phyloP scores from a whole-genome alignment of 2,797 vertebrate genomes.

The Orientallactaga sibirica region DNA sequence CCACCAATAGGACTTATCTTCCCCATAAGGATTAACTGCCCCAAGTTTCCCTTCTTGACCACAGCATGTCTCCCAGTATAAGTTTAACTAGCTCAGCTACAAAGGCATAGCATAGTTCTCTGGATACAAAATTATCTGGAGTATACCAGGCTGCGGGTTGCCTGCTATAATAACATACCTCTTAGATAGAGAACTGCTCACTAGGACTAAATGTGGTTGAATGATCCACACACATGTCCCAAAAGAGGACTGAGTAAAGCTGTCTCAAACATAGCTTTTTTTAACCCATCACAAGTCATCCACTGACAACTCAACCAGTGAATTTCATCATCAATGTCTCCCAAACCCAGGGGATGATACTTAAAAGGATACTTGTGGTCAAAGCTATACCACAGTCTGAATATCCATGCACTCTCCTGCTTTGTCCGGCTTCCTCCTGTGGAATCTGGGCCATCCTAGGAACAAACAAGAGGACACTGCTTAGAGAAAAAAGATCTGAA shows the following conservation, averaged over 20 bases:
- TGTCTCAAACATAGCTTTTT: background rate
- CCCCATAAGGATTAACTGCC: background rate
- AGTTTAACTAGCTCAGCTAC: slow-evolving; percentile 51
- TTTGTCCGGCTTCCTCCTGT: slow-evolving; percentile 93
- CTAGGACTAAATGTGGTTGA: background rate
- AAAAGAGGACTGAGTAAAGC: background rate
- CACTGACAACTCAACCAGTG: slow-evolving; percentile 8
- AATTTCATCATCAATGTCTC: slow-evolving; percentile 17
- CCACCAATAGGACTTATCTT: slow-evolving; percentile 27
- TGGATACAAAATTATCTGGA: slow-evolving; percentile 16
- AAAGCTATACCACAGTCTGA: slow-evolving; percentile 98
- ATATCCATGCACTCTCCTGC: slow-evolving; percentile 98
- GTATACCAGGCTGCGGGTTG: background rate
- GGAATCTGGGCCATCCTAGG: slow-evolving; percentile 92
- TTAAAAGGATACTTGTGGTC: slow-evolving; percentile 99
- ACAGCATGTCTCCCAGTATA: background rate
- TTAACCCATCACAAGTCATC: slow-evolving; percentile 53
- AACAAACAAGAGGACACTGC: slow-evolving; percentile 72
- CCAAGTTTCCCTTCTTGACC: background rate
- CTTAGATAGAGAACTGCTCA: slow-evolving; percentile 10
- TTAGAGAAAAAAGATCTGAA: slow-evolving; percentile 50
- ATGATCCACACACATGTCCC: background rate
- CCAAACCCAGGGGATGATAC: background rate
- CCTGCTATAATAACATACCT: background rate
- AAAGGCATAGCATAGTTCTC: background rate